Evolutionary conservation across 2,888 invertebrate genomes (phyloP).

Genomic region (Cyclophora albipunctata): DNA sequence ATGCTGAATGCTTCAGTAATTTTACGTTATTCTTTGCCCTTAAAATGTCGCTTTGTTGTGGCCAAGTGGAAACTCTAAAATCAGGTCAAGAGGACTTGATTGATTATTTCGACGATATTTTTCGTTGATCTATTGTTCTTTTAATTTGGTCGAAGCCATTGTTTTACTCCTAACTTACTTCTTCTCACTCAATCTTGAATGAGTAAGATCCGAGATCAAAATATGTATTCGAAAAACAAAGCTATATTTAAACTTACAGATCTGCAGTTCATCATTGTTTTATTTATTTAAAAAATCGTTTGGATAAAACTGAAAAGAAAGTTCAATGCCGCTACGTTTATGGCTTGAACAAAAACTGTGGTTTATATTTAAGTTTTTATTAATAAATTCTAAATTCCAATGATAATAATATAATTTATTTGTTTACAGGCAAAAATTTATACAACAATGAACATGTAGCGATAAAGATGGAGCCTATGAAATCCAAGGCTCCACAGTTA

Average conservation of each 20-base stretch:
- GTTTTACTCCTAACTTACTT: conserved; percentile 5
- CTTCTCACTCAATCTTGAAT: conserved; percentile 3
- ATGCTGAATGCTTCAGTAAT: too few relatives aligned
- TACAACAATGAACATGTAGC: conserved; percentile 99
- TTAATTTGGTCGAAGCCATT: too few relatives aligned
- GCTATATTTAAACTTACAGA: conserved; percentile 9
- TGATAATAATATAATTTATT: conserved; percentile 10
- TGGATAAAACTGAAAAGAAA: conserved; percentile 4
- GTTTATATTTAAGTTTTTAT: background rate
- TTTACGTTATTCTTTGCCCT: too few relatives aligned
- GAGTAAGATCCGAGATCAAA: background rate
- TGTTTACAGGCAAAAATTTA: conserved; percentile 95
- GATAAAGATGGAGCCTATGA: conserved; percentile 99
- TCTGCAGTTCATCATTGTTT: conserved; percentile 6
- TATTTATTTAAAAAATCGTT: conserved; percentile 11
- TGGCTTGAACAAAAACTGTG: background rate
- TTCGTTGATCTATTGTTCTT: background rate
- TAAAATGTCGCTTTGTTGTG: too few relatives aligned
- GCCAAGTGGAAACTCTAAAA: background rate
- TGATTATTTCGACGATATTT: background rate
- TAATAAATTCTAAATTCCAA: too few relatives aligned
- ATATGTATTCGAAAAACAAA: conserved; percentile 4
- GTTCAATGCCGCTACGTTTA: conserved; percentile 7
- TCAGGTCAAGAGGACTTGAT: background rate
- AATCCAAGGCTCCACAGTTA: conserved; percentile 99